Conservation (phyloP, 2,113 vertebrate species). For the Asarcornis scutulata region DNA sequence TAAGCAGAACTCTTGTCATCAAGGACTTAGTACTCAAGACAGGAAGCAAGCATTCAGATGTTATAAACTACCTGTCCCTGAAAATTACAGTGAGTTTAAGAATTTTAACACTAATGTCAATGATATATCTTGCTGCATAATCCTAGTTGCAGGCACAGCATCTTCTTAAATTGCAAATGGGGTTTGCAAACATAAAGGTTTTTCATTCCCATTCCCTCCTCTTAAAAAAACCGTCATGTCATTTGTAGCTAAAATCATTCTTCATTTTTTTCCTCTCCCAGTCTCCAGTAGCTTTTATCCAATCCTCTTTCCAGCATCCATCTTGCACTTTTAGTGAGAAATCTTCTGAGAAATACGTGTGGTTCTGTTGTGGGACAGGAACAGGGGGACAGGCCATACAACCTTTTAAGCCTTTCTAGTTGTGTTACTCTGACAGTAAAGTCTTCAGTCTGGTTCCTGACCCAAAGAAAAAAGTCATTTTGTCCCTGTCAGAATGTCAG, state of each 20-base stretch:
- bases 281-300: neutral
- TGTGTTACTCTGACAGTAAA: neutral
- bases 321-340: neutral
- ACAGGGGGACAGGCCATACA: accelerated
- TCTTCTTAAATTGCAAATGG: neutral
- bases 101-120: neutral
- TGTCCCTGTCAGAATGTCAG: neutral
- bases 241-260: neutral
- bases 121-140: neutral
- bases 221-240: neutral
- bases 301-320: neutral
- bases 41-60: neutral
- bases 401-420: neutral
- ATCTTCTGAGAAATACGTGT: neutral
- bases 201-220: neutral
- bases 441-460: neutral
- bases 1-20: neutral
- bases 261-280: neutral
- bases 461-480: neutral
- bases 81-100: neutral
- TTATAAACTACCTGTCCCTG: neutral
- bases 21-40: neutral
- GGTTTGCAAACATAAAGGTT: neutral
- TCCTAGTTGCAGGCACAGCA: neutral
- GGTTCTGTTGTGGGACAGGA: neutral